Evolutionary conservation across 1,140 invertebrate genomes (phyloP), one percentile per base, ranked within the genome.

Genomic region (Tribolium castaneum): DNA sequence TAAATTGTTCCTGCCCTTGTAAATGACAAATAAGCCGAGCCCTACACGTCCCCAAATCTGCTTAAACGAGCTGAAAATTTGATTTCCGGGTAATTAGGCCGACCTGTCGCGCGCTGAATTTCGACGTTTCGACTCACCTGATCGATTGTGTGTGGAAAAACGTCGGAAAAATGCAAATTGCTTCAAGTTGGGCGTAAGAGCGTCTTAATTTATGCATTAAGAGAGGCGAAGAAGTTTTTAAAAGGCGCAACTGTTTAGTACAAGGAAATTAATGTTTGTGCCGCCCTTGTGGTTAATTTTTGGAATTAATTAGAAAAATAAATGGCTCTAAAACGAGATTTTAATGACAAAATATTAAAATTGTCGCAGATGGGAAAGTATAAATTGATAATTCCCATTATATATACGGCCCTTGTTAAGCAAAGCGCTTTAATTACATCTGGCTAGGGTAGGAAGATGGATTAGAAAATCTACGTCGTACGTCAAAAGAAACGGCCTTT

Each of bases 321-420:
- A 84, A 84, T 84, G 78, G 77, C 77, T 70, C 6, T 54, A 10
- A 75, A 71, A 83, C 78, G 83, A 83, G 83, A 82, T 82, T 83
- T 84, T 84, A 84, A 84, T 84, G 83, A 84, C 83, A 84, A 84
- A 83, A 84, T 82, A 84, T 83, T 84, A 80, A 83, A 83, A 83
- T 84, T 84, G 82, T 84, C 83, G 75, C 83, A 84, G 83, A 84
- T 84, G 83, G 78, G 82, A 79, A 83, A 77, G 81, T 81, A 84
- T 82, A 84, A 83, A 84, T 83, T 84, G 82, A 84, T 84, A 83
- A 84, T 84, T 83, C 75, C 79, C 75, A 80, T 75, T 56, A 83
- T 81, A 84, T 84, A 80, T 83, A 84, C 78, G 77, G 75, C 83
- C 80, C 80, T 83, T 82, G 80, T 84, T 82, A 76, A 82, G 76